These are phyloP conservation scores for Macrobrachium rosenbergii DNA, from an alignment of 1,140 invertebrate genomes.

Conservation along the genomic window DNA sequence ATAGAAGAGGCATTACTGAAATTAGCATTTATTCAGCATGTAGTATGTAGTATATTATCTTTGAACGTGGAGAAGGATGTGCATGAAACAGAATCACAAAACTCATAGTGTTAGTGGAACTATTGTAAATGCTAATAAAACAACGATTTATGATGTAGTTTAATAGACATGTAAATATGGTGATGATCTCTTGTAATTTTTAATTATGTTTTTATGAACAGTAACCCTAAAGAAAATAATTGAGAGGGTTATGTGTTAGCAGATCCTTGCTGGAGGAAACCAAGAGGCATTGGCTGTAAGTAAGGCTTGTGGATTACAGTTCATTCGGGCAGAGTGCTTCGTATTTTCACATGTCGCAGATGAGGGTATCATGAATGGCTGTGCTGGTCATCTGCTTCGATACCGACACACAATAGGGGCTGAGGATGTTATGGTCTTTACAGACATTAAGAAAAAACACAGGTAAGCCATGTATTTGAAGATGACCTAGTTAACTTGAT, in stretches of 20 bases:
- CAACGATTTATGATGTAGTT: too few relatives aligned
- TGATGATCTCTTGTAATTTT: neutral
- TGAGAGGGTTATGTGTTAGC: slow-evolving; percentile 24
- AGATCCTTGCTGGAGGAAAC: slow-evolving; percentile 84
- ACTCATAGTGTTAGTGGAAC: too few relatives aligned
- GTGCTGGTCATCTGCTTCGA: slow-evolving; percentile 81
- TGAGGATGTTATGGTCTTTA: slow-evolving; percentile 79
- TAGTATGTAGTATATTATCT: too few relatives aligned
- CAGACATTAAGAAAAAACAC: slow-evolving; percentile 91
- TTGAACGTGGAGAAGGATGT: too few relatives aligned
- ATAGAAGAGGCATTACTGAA: too few relatives aligned
- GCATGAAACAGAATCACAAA: too few relatives aligned
- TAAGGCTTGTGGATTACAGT: slow-evolving; percentile 80
- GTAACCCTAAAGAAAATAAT: neutral
- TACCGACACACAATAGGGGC: slow-evolving; percentile 81
- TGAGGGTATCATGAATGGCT: slow-evolving; percentile 84
- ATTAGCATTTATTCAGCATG: too few relatives aligned
- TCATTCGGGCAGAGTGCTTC: slow-evolving; percentile 85
- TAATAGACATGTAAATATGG: too few relatives aligned
- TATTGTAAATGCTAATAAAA: too few relatives aligned
- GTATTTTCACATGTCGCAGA: slow-evolving; percentile 87
- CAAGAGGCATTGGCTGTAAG: slow-evolving; percentile 83
- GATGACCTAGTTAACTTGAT: neutral
- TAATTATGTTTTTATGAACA: neutral
- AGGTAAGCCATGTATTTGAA: slow-evolving; percentile 72